These are phyloP conservation scores for Taenaris catops DNA, from an alignment of 2,888 invertebrate genomes.

Conservation along the genomic window DNA sequence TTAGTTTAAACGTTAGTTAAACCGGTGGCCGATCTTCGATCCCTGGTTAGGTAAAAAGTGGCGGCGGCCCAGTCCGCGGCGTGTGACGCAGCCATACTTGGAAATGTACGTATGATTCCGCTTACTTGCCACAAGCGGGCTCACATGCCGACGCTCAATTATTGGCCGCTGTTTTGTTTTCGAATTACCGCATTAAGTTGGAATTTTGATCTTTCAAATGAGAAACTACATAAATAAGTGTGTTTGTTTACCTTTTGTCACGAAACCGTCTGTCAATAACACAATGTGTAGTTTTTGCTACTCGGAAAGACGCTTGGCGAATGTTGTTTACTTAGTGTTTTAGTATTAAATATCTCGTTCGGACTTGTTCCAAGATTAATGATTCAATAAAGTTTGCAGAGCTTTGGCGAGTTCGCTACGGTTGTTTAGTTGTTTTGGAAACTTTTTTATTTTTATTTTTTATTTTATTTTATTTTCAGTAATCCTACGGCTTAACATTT, in stretches of 20 bases:
- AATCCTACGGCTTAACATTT: too few species aligned
- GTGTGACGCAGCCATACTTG: constrained; percentile 69
- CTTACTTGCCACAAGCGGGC: constrained; percentile 48
- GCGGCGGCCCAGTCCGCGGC: constrained; percentile 33
- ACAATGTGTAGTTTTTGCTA: too few species aligned
- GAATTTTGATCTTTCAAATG: constrained; percentile 10
- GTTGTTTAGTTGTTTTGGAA: too few species aligned
- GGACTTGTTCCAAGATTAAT: too few species aligned
- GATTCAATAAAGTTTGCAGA: too few species aligned
- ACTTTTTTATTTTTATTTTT: too few species aligned
- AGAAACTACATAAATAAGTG: constrained; percentile 1
- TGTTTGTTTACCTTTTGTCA: constrained; percentile 9
- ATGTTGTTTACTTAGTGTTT: too few species aligned
- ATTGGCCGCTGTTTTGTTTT: constrained; percentile 8
- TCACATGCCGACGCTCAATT: constrained; percentile 47
- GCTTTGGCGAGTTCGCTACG: too few species aligned
- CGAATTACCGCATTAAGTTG: constrained; percentile 5
- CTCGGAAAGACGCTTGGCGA: too few species aligned
- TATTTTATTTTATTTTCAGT: too few species aligned
- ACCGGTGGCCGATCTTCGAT: not conserved
- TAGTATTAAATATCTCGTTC: too few species aligned
- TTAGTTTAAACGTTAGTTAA: too few species aligned
- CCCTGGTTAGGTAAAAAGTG: constrained; percentile 21
- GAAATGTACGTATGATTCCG: constrained; percentile 76
- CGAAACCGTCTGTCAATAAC: constrained; percentile 5